Evolutionary conservation across 2,888 invertebrate genomes (phyloP).

Genomic region (Eudemis profundana): DNA sequence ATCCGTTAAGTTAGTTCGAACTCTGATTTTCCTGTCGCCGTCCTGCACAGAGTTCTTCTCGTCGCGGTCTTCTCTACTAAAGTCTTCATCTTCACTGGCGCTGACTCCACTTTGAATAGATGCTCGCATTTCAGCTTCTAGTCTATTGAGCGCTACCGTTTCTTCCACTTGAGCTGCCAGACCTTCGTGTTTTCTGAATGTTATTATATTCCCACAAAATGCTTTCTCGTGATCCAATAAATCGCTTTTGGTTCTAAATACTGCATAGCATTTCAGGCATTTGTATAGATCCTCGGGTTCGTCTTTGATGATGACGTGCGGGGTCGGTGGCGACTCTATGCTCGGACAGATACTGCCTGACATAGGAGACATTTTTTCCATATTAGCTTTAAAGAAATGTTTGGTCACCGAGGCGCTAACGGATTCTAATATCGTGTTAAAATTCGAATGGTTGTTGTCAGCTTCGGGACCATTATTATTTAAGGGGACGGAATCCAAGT

Average conservation of each 20-base stretch:
- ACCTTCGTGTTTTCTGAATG: slow-evolving; percentile 88
- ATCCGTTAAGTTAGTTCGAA: slow-evolving; percentile 96
- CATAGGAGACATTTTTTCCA: slow-evolving; percentile 87
- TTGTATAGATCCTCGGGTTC: slow-evolving; percentile 75
- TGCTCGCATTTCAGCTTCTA: slow-evolving; percentile 80
- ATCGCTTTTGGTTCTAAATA: slow-evolving; percentile 85
- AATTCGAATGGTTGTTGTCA: slow-evolving; percentile 86
- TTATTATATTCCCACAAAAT: slow-evolving; percentile 77
- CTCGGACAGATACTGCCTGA: slow-evolving; percentile 77
- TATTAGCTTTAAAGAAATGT: slow-evolving; percentile 89
- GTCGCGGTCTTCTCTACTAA: slow-evolving; percentile 78
- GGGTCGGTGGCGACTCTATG: slow-evolving; percentile 65
- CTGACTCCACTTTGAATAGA: slow-evolving; percentile 82
- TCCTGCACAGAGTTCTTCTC: slow-evolving; percentile 85
- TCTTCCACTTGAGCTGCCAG: slow-evolving; percentile 91
- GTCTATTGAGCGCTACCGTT: slow-evolving; percentile 84
- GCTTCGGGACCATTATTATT: slow-evolving; percentile 64
- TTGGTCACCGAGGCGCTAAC: slow-evolving; percentile 91
- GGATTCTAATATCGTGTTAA: slow-evolving; percentile 90
- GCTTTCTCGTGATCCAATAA: slow-evolving; percentile 90
- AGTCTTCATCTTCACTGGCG: slow-evolving; percentile 87
- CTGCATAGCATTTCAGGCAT: slow-evolving; percentile 86
- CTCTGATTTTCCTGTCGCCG: slow-evolving; percentile 92
- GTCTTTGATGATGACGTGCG: slow-evolving; percentile 67
- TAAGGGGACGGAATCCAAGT: slow-evolving; percentile 68